Evolutionary conservation across 1,140 invertebrate genomes (phyloP), one percentile per base, ranked within the genome.

Genomic region (Cyclargus thomasi): DNA sequence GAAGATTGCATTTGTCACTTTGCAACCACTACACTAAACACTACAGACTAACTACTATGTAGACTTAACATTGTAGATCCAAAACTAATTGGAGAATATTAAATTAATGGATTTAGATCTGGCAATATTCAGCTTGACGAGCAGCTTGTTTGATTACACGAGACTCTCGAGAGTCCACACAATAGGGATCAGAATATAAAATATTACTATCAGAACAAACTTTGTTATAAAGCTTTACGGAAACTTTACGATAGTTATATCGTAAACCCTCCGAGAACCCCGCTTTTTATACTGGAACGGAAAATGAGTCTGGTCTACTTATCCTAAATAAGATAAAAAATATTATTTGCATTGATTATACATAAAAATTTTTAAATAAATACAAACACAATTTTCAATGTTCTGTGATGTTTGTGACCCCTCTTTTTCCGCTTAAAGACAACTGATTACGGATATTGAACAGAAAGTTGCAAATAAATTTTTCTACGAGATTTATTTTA

Each of bases 231-330:
- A 47, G 39, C 39, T 47, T 47, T 47, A 47, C 14, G 6, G 39
- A 47, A 47, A 47, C 39, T 47, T 47, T 47, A 47, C 39, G 39
- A 47, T 47, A 47, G 39, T 47, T 47, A 47, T 47, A 47, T 47
- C 1, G 39, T 47, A 47, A 47, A 47, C 14, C 39, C 39, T 47
- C 39, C 10, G 39, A 16, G 39, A 47, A 8, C 39, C 14, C 39
- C 39, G 39, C 39, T 47, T 16, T 47, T 47, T 14, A 14, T 14
- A 47, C 1, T 3, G 11, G 14, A 47, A 47, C 39, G 14, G 10
- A 47, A 47, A 47, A 47, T 29, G 29, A 23, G 23, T 23, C 1
- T 1, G 6, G 23, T 23, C 29, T 8, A 4, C 29, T 7, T 29
- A 29, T 29, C 8, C 29, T 29, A 29, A 29, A 29, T 29, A 29